phyloP scores from a whole-genome alignment of 2,797 vertebrate genomes.

The Alfaro cultratus region DNA sequence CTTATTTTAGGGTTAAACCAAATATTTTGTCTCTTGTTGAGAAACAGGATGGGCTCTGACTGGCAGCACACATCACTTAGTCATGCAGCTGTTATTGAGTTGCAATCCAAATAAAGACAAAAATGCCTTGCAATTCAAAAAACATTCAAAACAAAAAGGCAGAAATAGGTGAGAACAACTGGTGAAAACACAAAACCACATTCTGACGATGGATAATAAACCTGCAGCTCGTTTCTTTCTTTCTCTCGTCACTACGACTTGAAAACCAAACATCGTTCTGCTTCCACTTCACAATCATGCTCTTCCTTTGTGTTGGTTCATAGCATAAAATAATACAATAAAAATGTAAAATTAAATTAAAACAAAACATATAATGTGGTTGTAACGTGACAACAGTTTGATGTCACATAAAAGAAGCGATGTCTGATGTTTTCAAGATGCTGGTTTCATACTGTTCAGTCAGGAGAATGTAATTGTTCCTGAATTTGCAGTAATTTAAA shows the following conservation, averaged over 20 bases:
- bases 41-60: background rate
- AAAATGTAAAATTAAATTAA: background rate
- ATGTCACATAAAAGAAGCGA: background rate
- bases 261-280: background rate
- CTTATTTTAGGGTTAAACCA: background rate
- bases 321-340: background rate
- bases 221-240: background rate
- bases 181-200: background rate
- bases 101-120: background rate
- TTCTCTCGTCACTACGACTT: background rate
- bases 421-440: background rate
- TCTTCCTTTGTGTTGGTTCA: background rate
- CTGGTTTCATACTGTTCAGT: background rate
- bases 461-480: background rate
- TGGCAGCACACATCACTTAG: background rate
- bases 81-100: background rate
- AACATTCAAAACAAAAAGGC: background rate
- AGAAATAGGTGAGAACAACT: background rate
- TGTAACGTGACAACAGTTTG: background rate
- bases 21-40: background rate
- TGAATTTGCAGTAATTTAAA: background rate
- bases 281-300: background rate
- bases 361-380: background rate
- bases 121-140: background rate
- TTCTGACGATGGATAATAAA: background rate